A percentile compares a stretch with the other conserved stretches of the same genome.
Evolutionary conservation across 2,888 invertebrate genomes (phyloP).

Genomic region (Xiphydria camelus): DNA sequence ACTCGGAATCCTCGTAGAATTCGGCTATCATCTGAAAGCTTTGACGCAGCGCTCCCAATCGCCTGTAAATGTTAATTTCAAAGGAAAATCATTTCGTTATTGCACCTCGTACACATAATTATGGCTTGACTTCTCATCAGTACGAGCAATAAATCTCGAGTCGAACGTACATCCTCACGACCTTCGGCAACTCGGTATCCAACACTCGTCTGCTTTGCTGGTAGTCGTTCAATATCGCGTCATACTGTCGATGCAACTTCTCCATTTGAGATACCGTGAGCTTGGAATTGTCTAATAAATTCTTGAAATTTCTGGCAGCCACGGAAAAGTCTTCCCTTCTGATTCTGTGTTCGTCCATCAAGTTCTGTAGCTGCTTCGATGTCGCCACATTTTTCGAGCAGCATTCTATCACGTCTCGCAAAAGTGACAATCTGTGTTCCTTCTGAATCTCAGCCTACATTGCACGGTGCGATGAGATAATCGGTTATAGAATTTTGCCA

Average conservation of each 20-base stretch:
- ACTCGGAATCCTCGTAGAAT: slow-evolving; percentile 24
- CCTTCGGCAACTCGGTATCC: slow-evolving; percentile 30
- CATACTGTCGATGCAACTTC: slow-evolving; percentile 33
- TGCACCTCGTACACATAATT: too few relatives aligned
- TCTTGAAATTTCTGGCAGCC: slow-evolving; percentile 34
- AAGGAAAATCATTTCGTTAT: too few relatives aligned
- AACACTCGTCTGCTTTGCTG: slow-evolving; percentile 29
- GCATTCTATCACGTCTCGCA: slow-evolving; percentile 26
- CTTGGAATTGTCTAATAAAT: slow-evolving; percentile 27
- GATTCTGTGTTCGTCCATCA: slow-evolving; percentile 27
- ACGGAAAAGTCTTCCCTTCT: slow-evolving; percentile 28
- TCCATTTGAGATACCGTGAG: slow-evolving; percentile 32
- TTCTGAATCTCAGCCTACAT: slow-evolving; percentile 23
- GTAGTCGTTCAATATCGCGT: slow-evolving; percentile 29
- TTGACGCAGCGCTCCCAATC: slow-evolving; percentile 21
- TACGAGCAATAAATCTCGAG: neutral
- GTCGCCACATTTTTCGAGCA: slow-evolving; percentile 24
- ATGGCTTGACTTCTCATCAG: too few relatives aligned
- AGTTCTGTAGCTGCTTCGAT: slow-evolving; percentile 23
- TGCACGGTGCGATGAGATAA: too few relatives aligned
- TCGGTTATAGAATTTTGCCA: too few relatives aligned
- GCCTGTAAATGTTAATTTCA: slow-evolving; percentile 18
- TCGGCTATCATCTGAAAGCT: slow-evolving; percentile 24
- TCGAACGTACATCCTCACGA: slow-evolving; percentile 28
- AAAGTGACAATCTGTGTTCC: slow-evolving; percentile 18